These are phyloP conservation scores for Pogonomyrmex barbatus DNA, from an alignment of 1,140 invertebrate species.

Conservation along the genomic window DNA sequence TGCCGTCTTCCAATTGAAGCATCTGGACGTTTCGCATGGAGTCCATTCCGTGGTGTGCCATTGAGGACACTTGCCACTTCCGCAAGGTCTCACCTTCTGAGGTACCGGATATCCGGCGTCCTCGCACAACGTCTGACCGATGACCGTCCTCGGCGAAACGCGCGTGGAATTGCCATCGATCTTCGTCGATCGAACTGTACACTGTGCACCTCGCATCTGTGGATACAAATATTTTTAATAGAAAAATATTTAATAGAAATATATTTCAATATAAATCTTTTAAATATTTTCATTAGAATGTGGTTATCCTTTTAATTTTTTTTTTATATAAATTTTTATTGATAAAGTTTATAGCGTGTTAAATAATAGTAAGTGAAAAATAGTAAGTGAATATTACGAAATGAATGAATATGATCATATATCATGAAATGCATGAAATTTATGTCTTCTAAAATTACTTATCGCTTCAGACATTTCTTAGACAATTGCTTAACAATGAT, in stretches of 20 bases:
- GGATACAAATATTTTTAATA: slow-evolving; percentile 26
- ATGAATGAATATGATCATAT: background rate
- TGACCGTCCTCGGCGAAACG: slow-evolving; percentile 81
- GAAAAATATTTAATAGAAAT: background rate
- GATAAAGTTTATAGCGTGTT: background rate
- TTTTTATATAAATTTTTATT: background rate
- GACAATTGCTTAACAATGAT: slow-evolving; percentile 34
- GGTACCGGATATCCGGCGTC: slow-evolving; percentile 90
- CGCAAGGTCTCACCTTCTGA: slow-evolving; percentile 89
- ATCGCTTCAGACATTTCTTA: slow-evolving; percentile 23
- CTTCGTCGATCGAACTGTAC: slow-evolving; percentile 87
- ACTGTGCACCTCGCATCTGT: slow-evolving; percentile 90
- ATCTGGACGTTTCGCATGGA: slow-evolving; percentile 89
- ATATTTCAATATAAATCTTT: slow-evolving; percentile 12
- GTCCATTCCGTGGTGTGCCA: slow-evolving; percentile 92
- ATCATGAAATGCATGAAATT: background rate
- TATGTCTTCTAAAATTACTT: background rate
- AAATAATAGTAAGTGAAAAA: slow-evolving; percentile 19
- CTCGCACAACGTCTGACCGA: slow-evolving; percentile 90
- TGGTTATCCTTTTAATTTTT: background rate
- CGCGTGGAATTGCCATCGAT: slow-evolving; percentile 73
- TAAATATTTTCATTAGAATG: slow-evolving; percentile 15
- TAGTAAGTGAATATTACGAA: background rate
- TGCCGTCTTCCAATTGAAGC: slow-evolving; percentile 93
- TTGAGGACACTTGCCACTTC: slow-evolving; percentile 89